Evolutionary conservation across 2,113 vertebrate genomes (phyloP), one percentile per base, ranked within the genome.

Genomic region (Apistogramma diplotaenia): DNA sequence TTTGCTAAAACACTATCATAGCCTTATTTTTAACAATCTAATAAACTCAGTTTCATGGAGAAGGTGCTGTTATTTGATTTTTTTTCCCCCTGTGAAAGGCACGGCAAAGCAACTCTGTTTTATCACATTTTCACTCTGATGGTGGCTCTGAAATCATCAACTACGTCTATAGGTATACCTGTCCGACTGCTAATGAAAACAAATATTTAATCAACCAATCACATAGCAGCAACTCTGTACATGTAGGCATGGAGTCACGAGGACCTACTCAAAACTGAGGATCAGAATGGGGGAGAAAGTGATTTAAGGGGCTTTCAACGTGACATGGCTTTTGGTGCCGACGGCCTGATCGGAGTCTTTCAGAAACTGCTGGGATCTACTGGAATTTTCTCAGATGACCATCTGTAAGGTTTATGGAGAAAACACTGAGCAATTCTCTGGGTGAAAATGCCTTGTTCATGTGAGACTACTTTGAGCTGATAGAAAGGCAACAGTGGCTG

Each of bases 1-100:
- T 95, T 93, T 93, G 90, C 88, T 93, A 92, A 88, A 93, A 92
- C 78, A 91, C 83, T 91, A 92, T 95, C 93, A 93, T 95, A 95
- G 95, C 92, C 93, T 95, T 95, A 95, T 95, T 95, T 95, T 95
- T 95, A 95, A 95, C 91, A 88, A 90, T 82, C 90, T 91, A 95
- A 93, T 95, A 95, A 95, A 95, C 81, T 92, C 91, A 86, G 77
- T 94, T 93, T 95, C 92, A 94, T 94, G 90, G 89, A 91, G 73
- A 89, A 70, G 37, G 75, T 57, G 13, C 2, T 72, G 21, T 33
- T 4, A 16, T 61, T 61, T 40, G 40, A 49, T 54, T 21, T 70
- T 43, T 54, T 21, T 70, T 25, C 8, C 37, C 35, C 23, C 43
- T 1, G 2, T 70, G 10, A 40, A 27, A 51, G 65, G 5, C 10